A percentile compares a stretch with the other conserved stretches of the same genome.
These are phyloP conservation scores for Pterocles orientalis DNA, from an alignment of 2,113 vertebrate species.

Conservation along the genomic window DNA sequence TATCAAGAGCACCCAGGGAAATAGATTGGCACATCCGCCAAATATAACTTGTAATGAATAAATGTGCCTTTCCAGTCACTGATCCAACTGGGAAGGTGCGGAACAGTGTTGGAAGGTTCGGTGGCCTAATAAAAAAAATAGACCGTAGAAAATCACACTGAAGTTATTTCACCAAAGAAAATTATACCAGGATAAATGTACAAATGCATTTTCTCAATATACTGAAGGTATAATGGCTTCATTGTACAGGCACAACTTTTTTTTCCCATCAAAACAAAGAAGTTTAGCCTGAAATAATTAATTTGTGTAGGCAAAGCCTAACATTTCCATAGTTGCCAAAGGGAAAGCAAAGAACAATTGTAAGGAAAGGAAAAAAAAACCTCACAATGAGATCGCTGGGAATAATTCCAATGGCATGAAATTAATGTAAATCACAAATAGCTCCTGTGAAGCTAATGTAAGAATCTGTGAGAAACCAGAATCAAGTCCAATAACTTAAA, in stretches of 20 bases:
- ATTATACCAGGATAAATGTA: not conserved
- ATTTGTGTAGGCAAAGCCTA: conserved; percentile 1
- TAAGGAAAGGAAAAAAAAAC: not conserved
- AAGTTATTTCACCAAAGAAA: not conserved
- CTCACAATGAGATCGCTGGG: not conserved
- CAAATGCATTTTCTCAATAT: not conserved
- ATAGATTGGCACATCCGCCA: not conserved
- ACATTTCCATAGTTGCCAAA: conserved; percentile 22
- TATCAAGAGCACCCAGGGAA: not conserved
- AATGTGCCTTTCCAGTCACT: not conserved
- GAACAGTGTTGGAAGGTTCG: not conserved
- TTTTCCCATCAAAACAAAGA: not conserved
- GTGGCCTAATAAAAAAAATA: not conserved
- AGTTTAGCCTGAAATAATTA: conserved; percentile 29
- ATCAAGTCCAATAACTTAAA: not conserved
- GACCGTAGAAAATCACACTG: not conserved
- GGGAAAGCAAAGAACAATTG: conserved; percentile 33
- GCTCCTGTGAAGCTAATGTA: conserved; percentile 5
- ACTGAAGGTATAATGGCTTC: not conserved
- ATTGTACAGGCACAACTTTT: not conserved
- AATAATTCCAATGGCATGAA: conserved; percentile 48
- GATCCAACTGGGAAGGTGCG: not conserved
- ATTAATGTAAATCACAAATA: conserved; percentile 61
- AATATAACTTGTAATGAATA: not conserved
- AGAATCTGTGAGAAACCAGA: conserved; percentile 24